A percentile compares a stretch with the other conserved stretches of the same genome.
Conservation (phyloP, 2,113 vertebrate species). For the Circaetus cinerascens region DNA sequence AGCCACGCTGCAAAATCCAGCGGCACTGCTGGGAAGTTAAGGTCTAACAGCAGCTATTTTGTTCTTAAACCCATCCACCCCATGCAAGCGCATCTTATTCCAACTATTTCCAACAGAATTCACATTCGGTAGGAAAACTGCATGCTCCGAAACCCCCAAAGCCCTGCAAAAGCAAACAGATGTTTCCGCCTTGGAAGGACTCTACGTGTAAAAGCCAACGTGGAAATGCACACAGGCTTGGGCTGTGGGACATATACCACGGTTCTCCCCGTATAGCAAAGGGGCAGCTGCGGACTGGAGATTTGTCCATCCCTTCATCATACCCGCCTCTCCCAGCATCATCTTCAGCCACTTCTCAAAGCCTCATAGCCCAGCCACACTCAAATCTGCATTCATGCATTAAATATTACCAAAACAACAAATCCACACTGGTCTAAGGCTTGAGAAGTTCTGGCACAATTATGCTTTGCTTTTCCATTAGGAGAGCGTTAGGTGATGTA, state of each 20-base stretch:
- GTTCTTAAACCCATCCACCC: slow-evolving; percentile 37
- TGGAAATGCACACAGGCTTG: background rate
- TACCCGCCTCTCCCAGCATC: slow-evolving; percentile 57
- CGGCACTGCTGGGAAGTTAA: background rate
- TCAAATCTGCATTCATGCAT: slow-evolving; percentile 60
- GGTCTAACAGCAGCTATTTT: slow-evolving; percentile 34
- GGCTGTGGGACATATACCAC: background rate
- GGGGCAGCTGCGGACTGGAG: background rate
- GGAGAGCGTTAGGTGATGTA: background rate
- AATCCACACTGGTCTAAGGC: background rate
- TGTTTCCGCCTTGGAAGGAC: slow-evolving; percentile 38
- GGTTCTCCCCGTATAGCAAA: background rate
- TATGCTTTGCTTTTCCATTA: slow-evolving; percentile 60
- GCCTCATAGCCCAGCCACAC: slow-evolving; percentile 38
- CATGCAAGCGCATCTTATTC: background rate
- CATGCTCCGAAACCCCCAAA: background rate
- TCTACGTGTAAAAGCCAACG: background rate
- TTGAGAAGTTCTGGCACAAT: slow-evolving; percentile 14
- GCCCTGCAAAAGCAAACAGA: slow-evolving; percentile 9
- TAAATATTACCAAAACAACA: slow-evolving; percentile 50
- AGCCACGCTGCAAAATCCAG: background rate
- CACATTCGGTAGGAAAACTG: slow-evolving; percentile 6
- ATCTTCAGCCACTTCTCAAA: background rate
- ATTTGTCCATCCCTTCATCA: slow-evolving; percentile 49
- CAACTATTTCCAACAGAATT: slow-evolving; percentile 13